A percentile compares a stretch with the other conserved stretches of the same genome.
These are phyloP conservation scores for Drosophila virilis DNA, from an alignment of 1,140 invertebrate species.

Conservation along the genomic window DNA sequence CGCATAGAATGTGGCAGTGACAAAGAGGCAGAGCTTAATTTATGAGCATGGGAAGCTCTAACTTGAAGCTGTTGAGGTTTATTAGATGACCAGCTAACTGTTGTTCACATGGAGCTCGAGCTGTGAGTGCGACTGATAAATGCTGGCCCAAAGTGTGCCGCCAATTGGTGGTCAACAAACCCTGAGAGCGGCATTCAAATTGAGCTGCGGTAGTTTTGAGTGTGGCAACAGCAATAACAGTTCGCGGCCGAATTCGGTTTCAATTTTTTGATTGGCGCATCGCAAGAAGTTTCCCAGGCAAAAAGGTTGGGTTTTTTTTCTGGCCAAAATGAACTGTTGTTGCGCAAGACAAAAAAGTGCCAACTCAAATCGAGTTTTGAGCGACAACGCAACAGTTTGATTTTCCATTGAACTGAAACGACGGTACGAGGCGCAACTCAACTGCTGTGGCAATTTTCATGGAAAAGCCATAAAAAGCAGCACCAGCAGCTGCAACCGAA, in stretches of 20 bases:
- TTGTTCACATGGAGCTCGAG: conserved; percentile 9
- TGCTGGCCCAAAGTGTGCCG: conserved; percentile 21
- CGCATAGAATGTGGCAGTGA: not conserved
- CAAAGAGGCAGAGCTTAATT: conserved; percentile 8
- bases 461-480: conserved; percentile 74
- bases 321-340: conserved; percentile 40
- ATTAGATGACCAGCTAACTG: conserved; percentile 22
- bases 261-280: conserved; percentile 1
- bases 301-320: conserved; percentile 1
- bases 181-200: conserved; percentile 2
- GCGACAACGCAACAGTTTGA: conserved; percentile 73
- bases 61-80: not conserved
- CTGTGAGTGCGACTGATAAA: conserved; percentile 4
- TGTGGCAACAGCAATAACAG: conserved; percentile 5
- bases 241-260: conserved; percentile 8
- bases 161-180: not conserved
- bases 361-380: conserved; percentile 52
- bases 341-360: conserved; percentile 29
- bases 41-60: conserved; percentile 33
- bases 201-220: not conserved
- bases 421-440: conserved; percentile 8
- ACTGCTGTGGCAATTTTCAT: conserved; percentile 71
- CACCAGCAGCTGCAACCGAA: conserved; percentile 43
- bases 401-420: conserved; percentile 67
- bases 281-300: conserved; percentile 15